A percentile compares a stretch with the other conserved stretches of the same genome.
Conservation (phyloP, 2,113 vertebrate genomes). For the Canis aureus region DNA sequence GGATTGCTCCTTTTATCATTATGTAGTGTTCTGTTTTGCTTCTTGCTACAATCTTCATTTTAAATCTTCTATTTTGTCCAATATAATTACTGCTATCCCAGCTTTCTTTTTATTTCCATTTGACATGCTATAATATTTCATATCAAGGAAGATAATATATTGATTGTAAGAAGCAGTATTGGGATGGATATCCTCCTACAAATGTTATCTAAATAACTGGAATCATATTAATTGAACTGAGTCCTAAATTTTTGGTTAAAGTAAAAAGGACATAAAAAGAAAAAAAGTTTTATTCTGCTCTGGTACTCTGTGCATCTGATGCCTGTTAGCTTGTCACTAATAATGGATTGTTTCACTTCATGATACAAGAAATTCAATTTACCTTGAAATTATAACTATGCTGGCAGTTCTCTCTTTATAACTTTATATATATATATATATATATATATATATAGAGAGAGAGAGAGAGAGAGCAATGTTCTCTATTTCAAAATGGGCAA, state of each 20-base stretch:
- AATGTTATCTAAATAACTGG: neutral
- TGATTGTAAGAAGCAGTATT: neutral
- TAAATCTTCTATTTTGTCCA: neutral
- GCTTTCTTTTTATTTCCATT: neutral
- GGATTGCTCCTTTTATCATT: neutral
- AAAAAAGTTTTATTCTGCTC: neutral
- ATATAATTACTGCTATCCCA: neutral
- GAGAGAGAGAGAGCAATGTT: neutral
- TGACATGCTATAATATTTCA: neutral
- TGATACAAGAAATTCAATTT: neutral
- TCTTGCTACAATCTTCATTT: neutral
- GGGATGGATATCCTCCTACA: too few species aligned
- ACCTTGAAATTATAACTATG: neutral
- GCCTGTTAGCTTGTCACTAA: accelerated
- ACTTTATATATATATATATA: too few species aligned
- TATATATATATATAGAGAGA: too few species aligned
- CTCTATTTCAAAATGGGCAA: neutral
- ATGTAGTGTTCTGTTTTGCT: neutral
- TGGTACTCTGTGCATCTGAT: neutral
- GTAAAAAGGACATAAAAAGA: neutral
- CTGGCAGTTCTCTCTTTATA: neutral
- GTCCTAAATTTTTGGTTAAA: neutral
- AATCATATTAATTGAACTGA: neutral
- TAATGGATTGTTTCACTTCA: neutral
- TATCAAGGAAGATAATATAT: neutral